Evolutionary conservation across 2,888 invertebrate species (phyloP).

Genomic region (Spisula solida): DNA sequence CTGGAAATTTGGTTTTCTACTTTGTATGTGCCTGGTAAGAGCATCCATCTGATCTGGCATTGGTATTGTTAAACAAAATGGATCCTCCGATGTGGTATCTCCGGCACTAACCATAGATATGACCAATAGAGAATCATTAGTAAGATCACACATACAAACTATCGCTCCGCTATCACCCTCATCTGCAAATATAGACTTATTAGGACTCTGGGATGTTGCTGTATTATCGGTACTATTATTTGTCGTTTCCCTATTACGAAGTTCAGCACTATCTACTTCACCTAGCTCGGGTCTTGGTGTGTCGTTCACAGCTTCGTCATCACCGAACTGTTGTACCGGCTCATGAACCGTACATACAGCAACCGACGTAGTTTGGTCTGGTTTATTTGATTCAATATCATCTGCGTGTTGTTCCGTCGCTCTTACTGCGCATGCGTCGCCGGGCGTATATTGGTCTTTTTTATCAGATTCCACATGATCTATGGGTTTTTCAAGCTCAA

Average conservation of each 20-base stretch:
- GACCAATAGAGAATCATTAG: not conserved
- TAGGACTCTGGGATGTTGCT: too few species aligned
- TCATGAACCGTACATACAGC: not conserved
- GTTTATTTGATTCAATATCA: not conserved
- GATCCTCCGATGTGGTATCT: not conserved
- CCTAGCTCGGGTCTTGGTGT: not conserved
- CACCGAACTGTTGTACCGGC: not conserved
- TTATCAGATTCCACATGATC: too few species aligned
- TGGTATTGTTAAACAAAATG: not conserved
- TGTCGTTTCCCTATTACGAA: not conserved
- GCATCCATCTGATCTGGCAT: not conserved
- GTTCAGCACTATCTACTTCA: not conserved
- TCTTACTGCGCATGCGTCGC: too few species aligned
- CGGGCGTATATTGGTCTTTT: too few species aligned
- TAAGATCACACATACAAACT: not conserved
- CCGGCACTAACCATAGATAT: conserved; percentile 5
- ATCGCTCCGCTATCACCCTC: conserved; percentile 15
- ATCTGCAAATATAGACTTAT: not conserved
- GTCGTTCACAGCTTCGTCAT: not conserved
- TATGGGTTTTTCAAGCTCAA: too few species aligned
- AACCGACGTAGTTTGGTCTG: not conserved
- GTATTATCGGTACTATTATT: not conserved
- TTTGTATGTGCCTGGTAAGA: not conserved
- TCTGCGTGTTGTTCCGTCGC: too few species aligned
- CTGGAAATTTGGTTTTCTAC: not conserved